These are phyloP conservation scores for Parthenolecanium corni DNA, from an alignment of 2,888 invertebrate genomes.

Conservation along the genomic window DNA sequence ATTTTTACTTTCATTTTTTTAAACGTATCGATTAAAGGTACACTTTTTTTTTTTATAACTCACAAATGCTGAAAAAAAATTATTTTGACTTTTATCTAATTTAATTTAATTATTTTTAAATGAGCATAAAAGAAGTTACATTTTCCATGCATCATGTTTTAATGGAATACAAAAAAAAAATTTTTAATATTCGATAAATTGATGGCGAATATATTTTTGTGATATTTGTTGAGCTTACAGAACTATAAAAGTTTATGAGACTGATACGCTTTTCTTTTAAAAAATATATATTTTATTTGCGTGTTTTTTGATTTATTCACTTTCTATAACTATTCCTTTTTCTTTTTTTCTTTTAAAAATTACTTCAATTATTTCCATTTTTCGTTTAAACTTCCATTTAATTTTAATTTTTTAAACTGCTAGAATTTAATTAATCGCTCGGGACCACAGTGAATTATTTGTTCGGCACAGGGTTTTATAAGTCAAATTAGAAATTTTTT, in stretches of 20 bases:
- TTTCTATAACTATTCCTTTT: background rate
- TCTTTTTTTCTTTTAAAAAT: background rate
- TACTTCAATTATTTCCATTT: background rate
- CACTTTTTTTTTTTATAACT: constrained; percentile 6
- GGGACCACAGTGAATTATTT: background rate
- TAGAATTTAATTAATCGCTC: no score
- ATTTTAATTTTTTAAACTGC: no score
- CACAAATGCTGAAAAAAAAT: no score
- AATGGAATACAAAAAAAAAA: background rate
- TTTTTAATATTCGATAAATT: constrained; percentile 6
- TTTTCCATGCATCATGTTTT: background rate
- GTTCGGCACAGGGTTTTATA: no score
- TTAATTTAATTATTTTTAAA: constrained; percentile 1
- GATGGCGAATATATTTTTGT: no score
- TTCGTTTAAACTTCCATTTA: background rate
- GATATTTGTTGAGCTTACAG: constrained; percentile 10
- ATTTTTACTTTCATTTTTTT: no score
- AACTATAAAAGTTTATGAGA: constrained; percentile 17
- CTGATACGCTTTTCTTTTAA: constrained; percentile 17
- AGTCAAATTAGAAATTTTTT: no score
- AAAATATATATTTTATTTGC: background rate
- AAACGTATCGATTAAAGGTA: no score
- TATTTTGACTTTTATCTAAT: background rate
- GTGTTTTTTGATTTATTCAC: background rate
- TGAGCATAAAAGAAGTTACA: no score